Conservation (phyloP, 2,797 vertebrate species). For the Xiphophorus birchmanni region DNA sequence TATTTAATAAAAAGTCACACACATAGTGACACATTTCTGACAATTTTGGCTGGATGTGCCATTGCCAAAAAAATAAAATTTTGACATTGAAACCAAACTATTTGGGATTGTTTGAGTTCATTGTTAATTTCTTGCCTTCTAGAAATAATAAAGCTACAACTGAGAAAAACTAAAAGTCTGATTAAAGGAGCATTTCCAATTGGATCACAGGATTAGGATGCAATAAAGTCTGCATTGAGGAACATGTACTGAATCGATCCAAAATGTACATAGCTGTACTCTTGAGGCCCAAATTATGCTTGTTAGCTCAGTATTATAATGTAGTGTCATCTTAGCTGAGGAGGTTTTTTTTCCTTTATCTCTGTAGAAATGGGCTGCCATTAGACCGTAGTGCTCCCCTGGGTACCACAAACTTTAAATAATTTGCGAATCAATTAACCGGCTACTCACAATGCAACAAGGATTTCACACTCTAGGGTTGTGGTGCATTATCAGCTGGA, state of each 20-base stretch:
- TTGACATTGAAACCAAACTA: not conserved
- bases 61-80: not conserved
- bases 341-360: constrained; percentile 79
- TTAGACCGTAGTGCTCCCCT: constrained; percentile 87
- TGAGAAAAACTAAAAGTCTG: not conserved
- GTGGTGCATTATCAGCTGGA: constrained; percentile 89
- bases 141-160: not conserved
- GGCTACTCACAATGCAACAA: constrained; percentile 90
- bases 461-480: constrained; percentile 92
- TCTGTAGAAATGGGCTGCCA: constrained; percentile 85
- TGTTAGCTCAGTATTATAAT: constrained; percentile 80
- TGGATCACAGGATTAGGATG: not conserved
- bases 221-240: not conserved
- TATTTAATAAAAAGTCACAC: not conserved
- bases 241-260: not conserved
- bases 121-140: not conserved
- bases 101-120: not conserved
- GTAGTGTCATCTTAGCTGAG: constrained; percentile 70
- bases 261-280: constrained; percentile 9
- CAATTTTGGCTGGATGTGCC: not conserved
- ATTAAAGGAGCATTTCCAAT: not conserved
- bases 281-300: constrained; percentile 68
- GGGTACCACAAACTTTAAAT: constrained; percentile 96
- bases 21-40: not conserved
- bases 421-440: constrained; percentile 99